Percentiles rank a stretch among this genome's conserved stretches.
Conservation (phyloP, 2,888 invertebrate genomes). For the Chymomyza amoena region DNA sequence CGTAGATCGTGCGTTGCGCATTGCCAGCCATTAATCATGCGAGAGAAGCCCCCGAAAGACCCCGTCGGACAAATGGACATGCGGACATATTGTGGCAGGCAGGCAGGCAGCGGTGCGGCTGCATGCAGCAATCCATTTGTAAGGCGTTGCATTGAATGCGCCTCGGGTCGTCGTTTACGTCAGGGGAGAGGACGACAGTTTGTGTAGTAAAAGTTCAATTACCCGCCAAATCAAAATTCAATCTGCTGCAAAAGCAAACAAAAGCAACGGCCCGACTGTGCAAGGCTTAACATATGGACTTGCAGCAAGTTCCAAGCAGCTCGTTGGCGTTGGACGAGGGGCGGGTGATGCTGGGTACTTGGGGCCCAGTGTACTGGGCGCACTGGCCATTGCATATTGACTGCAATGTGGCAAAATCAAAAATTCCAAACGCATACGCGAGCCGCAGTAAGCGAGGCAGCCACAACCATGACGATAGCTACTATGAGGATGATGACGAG, state of each 20-base stretch:
- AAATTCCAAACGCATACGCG: slow-evolving; percentile 73
- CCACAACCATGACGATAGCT: slow-evolving; percentile 48
- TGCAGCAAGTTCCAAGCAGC: background rate
- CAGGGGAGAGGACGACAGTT: slow-evolving; percentile 20
- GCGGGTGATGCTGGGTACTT: background rate
- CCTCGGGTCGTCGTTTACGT: background rate
- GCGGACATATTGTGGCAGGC: slow-evolving; percentile 4
- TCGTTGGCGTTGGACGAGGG: background rate
- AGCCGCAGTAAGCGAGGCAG: slow-evolving; percentile 46
- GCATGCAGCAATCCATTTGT: background rate
- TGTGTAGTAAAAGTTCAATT: slow-evolving; percentile 73
- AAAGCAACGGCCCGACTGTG: slow-evolving; percentile 8
- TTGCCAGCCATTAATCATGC: slow-evolving; percentile 72
- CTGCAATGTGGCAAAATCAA: slow-evolving; percentile 73
- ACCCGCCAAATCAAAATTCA: slow-evolving; percentile 76
- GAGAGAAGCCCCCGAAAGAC: slow-evolving; percentile 9
- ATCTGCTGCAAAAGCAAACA: slow-evolving; percentile 56
- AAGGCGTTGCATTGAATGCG: background rate
- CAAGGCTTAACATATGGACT: background rate
- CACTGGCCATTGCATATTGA: slow-evolving; percentile 50
- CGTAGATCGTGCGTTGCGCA: slow-evolving; percentile 71
- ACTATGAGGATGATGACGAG: slow-evolving; percentile 10
- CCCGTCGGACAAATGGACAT: slow-evolving; percentile 32
- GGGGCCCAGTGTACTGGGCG: background rate
- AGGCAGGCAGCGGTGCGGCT: background rate